Percentiles rank a stretch among this genome's conserved stretches.
phyloP scores from a whole-genome alignment of 2,888 invertebrate genomes.

The Cephus rjabovi region DNA sequence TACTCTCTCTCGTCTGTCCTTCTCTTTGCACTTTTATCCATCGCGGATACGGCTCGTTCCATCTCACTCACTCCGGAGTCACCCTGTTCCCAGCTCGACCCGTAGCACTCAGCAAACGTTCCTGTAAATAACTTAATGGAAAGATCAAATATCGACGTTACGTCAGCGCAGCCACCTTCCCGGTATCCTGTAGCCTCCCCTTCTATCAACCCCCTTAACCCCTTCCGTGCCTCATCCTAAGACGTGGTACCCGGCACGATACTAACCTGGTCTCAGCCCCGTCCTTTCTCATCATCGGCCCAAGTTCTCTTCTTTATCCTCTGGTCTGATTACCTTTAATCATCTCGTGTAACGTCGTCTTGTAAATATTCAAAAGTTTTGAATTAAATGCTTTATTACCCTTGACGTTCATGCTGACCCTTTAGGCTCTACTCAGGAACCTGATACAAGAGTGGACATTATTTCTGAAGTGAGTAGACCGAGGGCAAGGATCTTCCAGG shows the following conservation, averaged over 20 bases:
- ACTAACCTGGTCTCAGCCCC: not conserved
- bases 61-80: conserved; percentile 20
- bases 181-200: not conserved
- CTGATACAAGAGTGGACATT: not conserved
- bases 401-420: not conserved
- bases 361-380: not conserved
- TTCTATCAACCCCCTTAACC: not conserved
- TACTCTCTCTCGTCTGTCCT: conserved; percentile 10
- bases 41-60: not conserved
- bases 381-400: not conserved
- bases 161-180: not conserved
- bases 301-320: not conserved
- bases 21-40: conserved; percentile 3
- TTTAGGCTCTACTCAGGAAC: not conserved
- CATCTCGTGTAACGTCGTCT: not conserved
- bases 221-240: not conserved
- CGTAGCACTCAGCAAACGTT: conserved; percentile 8
- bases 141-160: not conserved
- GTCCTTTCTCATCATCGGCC: not conserved
- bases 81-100: conserved; percentile 21
- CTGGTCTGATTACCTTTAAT: not conserved
- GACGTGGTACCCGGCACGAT: not conserved
- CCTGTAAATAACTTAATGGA: not conserved
- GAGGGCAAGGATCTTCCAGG: not conserved
- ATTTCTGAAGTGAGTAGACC: not conserved